phyloP scores from a whole-genome alignment of 2,113 vertebrate genomes.

The Gadus chalcogrammus region DNA sequence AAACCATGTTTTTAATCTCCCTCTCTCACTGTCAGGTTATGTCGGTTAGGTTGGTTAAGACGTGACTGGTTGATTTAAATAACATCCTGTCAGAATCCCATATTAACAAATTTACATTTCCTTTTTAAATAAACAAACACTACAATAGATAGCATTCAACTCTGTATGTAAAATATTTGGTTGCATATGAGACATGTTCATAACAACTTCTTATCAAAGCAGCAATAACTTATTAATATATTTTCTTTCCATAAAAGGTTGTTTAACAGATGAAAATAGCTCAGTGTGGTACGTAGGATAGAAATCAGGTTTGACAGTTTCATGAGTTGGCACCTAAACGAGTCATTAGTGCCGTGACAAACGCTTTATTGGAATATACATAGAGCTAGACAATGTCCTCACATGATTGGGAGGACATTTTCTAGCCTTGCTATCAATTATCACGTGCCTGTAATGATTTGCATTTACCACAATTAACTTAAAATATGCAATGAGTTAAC shows the following conservation, averaged over 20 bases:
- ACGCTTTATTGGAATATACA: conserved; percentile 25
- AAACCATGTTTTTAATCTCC: conserved; percentile 42
- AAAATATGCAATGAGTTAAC: conserved; percentile 16
- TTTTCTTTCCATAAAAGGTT: conserved; percentile 12
- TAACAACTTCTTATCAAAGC: too few species aligned
- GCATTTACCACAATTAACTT: conserved; percentile 30
- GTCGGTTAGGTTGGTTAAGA: background rate
- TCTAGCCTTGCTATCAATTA: conserved; percentile 47
- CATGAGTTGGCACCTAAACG: conserved; percentile 38
- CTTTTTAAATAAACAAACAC: too few species aligned
- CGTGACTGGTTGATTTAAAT: too few species aligned
- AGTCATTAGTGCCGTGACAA: conserved; percentile 46
- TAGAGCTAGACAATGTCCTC: conserved; percentile 8
- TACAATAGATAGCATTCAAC: too few species aligned
- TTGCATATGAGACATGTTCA: too few species aligned
- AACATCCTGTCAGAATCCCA: too few species aligned
- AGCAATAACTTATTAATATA: too few species aligned
- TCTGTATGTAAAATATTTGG: too few species aligned
- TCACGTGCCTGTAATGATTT: conserved; percentile 34
- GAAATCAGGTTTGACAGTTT: conserved; percentile 37
- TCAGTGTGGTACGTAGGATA: too few species aligned
- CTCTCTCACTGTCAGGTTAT: conserved; percentile 5
- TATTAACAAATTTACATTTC: too few species aligned
- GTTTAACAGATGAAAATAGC: too few species aligned
- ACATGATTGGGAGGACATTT: conserved; percentile 6